Percentiles rank a stretch among this genome's conserved stretches.
Evolutionary conservation across 2,888 invertebrate genomes (phyloP).

Genomic region (Coremacera marginata): DNA sequence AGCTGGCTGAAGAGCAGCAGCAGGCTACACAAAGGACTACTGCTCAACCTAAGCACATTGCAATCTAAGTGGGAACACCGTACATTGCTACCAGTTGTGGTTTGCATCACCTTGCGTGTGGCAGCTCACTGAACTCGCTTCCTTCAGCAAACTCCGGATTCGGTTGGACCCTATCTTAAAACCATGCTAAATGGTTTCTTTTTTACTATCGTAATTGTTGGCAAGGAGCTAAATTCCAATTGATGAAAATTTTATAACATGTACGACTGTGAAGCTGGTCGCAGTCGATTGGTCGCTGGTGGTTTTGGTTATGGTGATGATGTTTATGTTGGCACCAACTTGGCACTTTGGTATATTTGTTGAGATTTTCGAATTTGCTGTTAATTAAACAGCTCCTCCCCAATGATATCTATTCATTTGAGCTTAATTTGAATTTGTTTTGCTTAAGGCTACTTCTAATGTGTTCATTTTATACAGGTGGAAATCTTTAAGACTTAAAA

Average conservation of each 20-base stretch:
- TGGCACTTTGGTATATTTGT: not conserved
- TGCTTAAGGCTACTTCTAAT: too few species aligned
- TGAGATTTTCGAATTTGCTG: constrained; percentile 20
- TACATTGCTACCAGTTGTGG: not conserved
- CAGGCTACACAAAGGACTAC: not conserved
- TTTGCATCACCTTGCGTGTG: constrained; percentile 32
- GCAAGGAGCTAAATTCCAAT: constrained; percentile 30
- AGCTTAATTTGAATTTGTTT: constrained; percentile 35
- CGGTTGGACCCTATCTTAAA: not conserved
- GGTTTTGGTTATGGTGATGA: not conserved
- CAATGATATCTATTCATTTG: not conserved
- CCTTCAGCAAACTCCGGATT: not conserved
- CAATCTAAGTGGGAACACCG: not conserved
- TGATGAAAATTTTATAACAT: constrained; percentile 28
- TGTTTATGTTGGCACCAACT: not conserved
- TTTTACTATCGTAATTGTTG: not conserved
- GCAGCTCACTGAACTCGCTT: constrained; percentile 6
- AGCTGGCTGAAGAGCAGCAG: not conserved
- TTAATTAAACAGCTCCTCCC: constrained; percentile 22
- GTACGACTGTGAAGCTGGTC: not conserved
- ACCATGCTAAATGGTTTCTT: constrained; percentile 2
- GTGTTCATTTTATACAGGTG: too few species aligned
- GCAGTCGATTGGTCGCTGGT: not conserved
- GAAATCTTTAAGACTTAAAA: too few species aligned
- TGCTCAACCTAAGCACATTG: not conserved